Base-by-base conservation (phyloP, 2,113 vertebrate species). In the Mirounga angustirostris region DNA sequence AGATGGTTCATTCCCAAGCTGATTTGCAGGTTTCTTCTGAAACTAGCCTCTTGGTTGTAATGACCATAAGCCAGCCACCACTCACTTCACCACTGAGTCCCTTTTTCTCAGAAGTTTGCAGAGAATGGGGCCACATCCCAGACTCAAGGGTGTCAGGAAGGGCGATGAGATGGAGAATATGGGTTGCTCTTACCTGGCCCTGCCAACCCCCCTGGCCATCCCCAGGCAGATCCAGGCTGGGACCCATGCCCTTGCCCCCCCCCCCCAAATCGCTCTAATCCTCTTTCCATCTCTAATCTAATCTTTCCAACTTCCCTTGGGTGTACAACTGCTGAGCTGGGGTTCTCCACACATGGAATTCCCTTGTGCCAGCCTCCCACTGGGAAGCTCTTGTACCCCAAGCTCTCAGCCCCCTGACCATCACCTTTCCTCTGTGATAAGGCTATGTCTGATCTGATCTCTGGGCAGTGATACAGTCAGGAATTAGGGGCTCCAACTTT, bases 341-440 rank as follows among this genome's bases (percentile, higher is more conserved):
- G 14, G 1, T 21, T 43, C 59, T 71, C 69, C 74, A 63, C 8
- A 16, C 0, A 0, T 3, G 40, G 26, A 3, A 0, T 4, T 65
- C 54, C 43, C 19, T 50, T 5, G 71, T 61, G 93, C 40, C 81
- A 54, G 78, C 19, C 67, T 89, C 36, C 36, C 43, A 10, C 36
- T 7, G 21, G 6, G 13, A 16, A 69, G 30, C 3, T 58, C 61
- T 11, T 11, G 50, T 0, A n/a, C 33, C 50, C 46, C 40, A 54
- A 43, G 43, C 10, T 74, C 43, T n/a, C 63, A 16, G 24, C 8
- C n/a, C 56, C 61, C 36, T 4, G 33, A 14, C 2, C 4, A 43
- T 58, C 46, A 24, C n/a, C 26, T 73, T 59, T 73, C 54, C 18
- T 73, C 36, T 56, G 19, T 40, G 52, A 61, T n/a, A 30, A 67